Conservation (phyloP, 1,140 invertebrate species). For the Mamestra configurata region DNA sequence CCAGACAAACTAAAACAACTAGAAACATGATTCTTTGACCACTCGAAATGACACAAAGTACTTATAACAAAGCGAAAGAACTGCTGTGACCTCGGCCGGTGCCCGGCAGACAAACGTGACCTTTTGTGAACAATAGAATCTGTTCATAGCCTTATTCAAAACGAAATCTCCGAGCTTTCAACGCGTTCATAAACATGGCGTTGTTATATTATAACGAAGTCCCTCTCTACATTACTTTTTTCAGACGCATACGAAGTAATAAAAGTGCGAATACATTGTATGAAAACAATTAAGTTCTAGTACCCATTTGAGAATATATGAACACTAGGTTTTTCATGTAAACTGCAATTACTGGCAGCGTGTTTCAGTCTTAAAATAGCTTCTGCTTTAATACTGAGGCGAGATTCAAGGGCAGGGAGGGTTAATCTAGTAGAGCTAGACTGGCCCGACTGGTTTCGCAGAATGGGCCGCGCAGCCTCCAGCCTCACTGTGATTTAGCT, state of each 20-base stretch:
- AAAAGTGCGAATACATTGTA: background rate
- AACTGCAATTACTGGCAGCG: conserved; percentile 58
- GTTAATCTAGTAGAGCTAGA: conserved; percentile 59
- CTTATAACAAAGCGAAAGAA: conserved; percentile 55
- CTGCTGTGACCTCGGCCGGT: conserved; percentile 64
- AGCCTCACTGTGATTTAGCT: conserved; percentile 67
- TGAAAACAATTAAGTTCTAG: background rate
- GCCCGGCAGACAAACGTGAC: conserved; percentile 71
- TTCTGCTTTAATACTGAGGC: conserved; percentile 56
- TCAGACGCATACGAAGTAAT: background rate
- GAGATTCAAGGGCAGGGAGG: conserved; percentile 63
- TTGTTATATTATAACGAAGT: conserved; percentile 47
- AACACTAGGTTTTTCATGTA: conserved; percentile 55
- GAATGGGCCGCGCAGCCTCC: conserved; percentile 56
- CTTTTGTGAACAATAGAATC: conserved; percentile 78
- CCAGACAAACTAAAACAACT: conserved; percentile 17
- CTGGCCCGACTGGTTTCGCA: conserved; percentile 72
- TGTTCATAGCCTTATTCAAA: conserved; percentile 67
- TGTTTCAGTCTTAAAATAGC: conserved; percentile 68
- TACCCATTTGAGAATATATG: conserved; percentile 7
- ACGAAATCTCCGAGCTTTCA: conserved; percentile 70
- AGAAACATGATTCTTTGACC: conserved; percentile 48
- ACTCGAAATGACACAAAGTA: conserved; percentile 49
- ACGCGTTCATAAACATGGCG: conserved; percentile 56
- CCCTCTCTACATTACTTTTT: conserved; percentile 23